Percentiles rank a stretch among this genome's conserved stretches.
Evolutionary conservation across 2,797 vertebrate species (phyloP).

Genomic region (Manis crassicaudata): DNA sequence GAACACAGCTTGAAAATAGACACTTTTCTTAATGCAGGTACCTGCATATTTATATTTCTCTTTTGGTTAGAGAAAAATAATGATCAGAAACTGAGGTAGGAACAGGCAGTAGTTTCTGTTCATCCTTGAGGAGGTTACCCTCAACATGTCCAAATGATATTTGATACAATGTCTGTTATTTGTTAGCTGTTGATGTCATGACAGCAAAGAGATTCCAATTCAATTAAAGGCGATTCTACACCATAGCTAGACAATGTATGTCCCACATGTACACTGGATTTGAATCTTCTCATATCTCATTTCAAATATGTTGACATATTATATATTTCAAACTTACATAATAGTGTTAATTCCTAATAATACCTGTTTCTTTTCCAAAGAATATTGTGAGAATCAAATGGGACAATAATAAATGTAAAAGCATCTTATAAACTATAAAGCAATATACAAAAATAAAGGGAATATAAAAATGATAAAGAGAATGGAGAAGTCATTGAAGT

Average conservation of each 20-base stretch:
- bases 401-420: neutral
- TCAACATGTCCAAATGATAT: neutral
- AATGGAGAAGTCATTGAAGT: neutral
- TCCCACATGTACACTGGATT: neutral
- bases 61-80: constrained; percentile 40
- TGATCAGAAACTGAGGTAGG: neutral
- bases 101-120: neutral
- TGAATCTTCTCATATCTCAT: neutral
- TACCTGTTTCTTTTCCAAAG: constrained; percentile 1
- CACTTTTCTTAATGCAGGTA: neutral
- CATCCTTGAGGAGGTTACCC: neutral
- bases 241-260: neutral
- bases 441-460: neutral
- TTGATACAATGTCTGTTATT: neutral
- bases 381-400: neutral
- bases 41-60: constrained; percentile 10
- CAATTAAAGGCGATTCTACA: neutral
- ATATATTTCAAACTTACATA: neutral
- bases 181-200: neutral
- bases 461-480: neutral
- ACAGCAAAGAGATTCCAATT: neutral
- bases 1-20: neutral
- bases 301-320: neutral
- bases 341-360: neutral
- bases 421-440: neutral